Percentiles rank a stretch among this genome's conserved stretches.
phyloP scores from a whole-genome alignment of 1,140 invertebrate species.

The Rhagoletis zephyria region DNA sequence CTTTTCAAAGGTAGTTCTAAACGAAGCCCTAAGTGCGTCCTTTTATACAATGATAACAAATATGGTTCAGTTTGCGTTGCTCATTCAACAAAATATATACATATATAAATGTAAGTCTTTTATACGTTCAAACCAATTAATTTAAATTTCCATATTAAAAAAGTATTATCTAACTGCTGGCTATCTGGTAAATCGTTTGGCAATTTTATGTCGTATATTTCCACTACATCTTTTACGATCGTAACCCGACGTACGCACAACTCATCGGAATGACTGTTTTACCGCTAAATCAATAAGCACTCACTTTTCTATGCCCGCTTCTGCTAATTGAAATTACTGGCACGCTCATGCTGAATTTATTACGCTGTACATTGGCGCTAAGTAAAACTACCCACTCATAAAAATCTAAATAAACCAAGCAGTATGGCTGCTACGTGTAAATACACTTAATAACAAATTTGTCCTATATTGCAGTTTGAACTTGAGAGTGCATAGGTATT shows the following conservation, averaged over 20 bases:
- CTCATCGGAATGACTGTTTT: not conserved
- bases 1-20: no score
- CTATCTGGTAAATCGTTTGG: no score
- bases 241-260: not conserved
- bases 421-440: not conserved
- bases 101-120: no score
- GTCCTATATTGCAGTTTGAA: slow-evolving; percentile 8
- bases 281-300: not conserved
- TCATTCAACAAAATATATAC: no score
- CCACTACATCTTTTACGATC: not conserved
- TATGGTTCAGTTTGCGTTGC: no score
- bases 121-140: no score
- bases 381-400: not conserved
- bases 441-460: not conserved
- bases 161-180: no score
- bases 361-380: not conserved
- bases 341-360: not conserved
- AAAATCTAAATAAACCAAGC: not conserved
- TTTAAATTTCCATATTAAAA: no score
- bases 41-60: no score
- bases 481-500: slow-evolving; percentile 17
- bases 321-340: slow-evolving; percentile 2
- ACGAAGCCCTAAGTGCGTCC: no score
- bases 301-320: not conserved
- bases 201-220: not conserved